Percentiles rank a stretch among this genome's conserved stretches.
phyloP scores from a whole-genome alignment of 2,888 invertebrate genomes.

The Vesta saturnalis region DNA sequence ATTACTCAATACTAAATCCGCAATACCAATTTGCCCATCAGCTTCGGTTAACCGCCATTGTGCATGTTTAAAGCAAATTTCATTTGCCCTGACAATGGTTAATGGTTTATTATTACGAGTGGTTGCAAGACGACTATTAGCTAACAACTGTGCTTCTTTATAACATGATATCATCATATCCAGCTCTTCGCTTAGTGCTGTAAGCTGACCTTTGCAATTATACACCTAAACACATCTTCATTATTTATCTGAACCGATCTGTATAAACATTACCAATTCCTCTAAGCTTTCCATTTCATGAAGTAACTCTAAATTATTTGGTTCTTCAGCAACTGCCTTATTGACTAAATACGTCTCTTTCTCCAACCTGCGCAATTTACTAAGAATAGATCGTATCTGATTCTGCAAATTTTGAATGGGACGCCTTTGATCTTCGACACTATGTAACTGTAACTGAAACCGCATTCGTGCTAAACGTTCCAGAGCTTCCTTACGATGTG shows the following conservation, averaged over 20 bases:
- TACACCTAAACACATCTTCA: constrained; percentile 70
- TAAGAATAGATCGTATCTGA: constrained; percentile 78
- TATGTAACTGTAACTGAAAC: constrained; percentile 92
- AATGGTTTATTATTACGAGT: constrained; percentile 76
- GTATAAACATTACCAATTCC: constrained; percentile 65
- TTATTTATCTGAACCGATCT: background rate
- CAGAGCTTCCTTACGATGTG: constrained; percentile 89
- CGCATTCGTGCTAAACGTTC: constrained; percentile 92
- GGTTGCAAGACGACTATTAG: constrained; percentile 69
- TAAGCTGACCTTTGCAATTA: constrained; percentile 89
- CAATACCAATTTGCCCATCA: constrained; percentile 97
- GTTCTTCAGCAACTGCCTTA: constrained; percentile 78
- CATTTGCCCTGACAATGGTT: constrained; percentile 83
- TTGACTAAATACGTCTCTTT: constrained; percentile 90
- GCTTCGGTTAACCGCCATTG: constrained; percentile 98
- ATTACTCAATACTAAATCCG: constrained; percentile 94
- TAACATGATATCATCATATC: constrained; percentile 95
- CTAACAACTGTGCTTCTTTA: constrained; percentile 78
- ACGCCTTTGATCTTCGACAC: constrained; percentile 89
- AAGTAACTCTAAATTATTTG: constrained; percentile 67
- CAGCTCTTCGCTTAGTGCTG: constrained; percentile 90
- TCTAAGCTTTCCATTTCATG: constrained; percentile 79
- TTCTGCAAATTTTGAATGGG: constrained; percentile 94
- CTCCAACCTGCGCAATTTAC: constrained; percentile 86
- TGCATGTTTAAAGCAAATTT: constrained; percentile 98